phyloP scores from a whole-genome alignment of 1,140 invertebrate genomes.

The Cotesia chilonis region DNA sequence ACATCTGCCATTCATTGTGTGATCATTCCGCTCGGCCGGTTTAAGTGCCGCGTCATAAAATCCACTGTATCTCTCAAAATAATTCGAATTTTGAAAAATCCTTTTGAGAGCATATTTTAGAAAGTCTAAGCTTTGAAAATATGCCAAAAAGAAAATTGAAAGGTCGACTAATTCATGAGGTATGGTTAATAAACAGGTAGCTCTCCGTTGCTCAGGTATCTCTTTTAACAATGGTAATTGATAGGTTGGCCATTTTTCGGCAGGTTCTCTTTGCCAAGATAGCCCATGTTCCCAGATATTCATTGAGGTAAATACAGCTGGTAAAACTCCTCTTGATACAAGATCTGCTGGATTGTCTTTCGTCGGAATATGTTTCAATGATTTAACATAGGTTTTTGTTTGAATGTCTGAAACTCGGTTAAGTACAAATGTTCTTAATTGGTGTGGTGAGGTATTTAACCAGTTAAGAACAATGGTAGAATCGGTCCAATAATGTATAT shows the following conservation, averaged over 20 bases:
- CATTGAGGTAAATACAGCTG: background rate
- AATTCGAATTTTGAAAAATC: no score
- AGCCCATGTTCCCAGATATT: constrained; percentile 18
- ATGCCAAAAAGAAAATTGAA: background rate
- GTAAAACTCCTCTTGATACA: constrained; percentile 18
- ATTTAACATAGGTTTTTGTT: background rate
- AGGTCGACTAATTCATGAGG: background rate
- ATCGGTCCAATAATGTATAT: constrained; percentile 23
- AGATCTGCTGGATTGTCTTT: constrained; percentile 33
- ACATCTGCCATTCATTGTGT: no score
- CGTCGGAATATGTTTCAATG: constrained; percentile 19
- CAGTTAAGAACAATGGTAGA: constrained; percentile 26
- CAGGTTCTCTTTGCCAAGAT: background rate
- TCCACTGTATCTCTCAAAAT: no score
- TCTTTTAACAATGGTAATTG: background rate
- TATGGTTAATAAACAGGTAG: background rate
- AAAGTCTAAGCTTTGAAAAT: no score
- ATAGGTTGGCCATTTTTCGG: constrained; percentile 1
- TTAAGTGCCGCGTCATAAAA: no score
- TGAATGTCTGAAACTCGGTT: constrained; percentile 34
- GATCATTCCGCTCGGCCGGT: no score
- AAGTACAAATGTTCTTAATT: constrained; percentile 15
- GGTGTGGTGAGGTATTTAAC: constrained; percentile 9
- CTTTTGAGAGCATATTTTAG: no score
- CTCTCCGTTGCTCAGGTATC: background rate